phyloP scores from a whole-genome alignment of 2,888 invertebrate species.

The Trichogramma dendrolimi region DNA sequence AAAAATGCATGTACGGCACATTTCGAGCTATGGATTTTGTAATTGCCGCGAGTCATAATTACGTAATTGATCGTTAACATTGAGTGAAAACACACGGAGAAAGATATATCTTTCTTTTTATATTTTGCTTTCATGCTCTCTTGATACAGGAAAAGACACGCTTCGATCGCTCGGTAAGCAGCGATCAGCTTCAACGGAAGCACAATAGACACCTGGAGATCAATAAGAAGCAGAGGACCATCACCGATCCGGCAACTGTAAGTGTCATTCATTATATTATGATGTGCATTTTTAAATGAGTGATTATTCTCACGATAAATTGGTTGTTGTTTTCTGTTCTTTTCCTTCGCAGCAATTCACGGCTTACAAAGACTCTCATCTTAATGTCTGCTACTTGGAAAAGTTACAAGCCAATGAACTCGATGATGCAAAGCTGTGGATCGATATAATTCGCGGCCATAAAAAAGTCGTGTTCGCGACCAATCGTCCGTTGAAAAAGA shows the following conservation, averaged over 20 bases:
- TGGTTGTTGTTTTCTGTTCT: slow-evolving; percentile 25
- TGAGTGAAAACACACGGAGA: background rate
- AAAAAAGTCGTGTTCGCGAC: slow-evolving; percentile 42
- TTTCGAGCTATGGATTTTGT: background rate
- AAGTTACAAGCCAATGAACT: slow-evolving; percentile 38
- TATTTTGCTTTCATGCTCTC: background rate
- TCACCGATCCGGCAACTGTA: slow-evolving; percentile 44
- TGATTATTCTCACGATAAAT: background rate
- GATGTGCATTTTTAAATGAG: background rate
- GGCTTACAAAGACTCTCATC: slow-evolving; percentile 51
- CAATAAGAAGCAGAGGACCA: slow-evolving; percentile 34
- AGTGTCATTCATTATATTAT: slow-evolving; percentile 13
- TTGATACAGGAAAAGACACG: slow-evolving; percentile 39
- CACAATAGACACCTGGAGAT: slow-evolving; percentile 9
- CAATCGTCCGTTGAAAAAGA: slow-evolving; percentile 47
- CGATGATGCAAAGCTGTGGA: slow-evolving; percentile 20
- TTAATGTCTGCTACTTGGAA: slow-evolving; percentile 52
- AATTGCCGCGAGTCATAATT: background rate
- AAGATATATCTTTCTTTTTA: background rate
- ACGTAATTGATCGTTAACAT: too few species aligned
- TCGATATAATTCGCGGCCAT: slow-evolving; percentile 24
- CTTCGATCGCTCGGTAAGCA: slow-evolving; percentile 38
- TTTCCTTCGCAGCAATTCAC: slow-evolving; percentile 46
- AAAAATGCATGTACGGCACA: background rate
- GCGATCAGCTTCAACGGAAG: slow-evolving; percentile 14